A percentile compares a stretch with the other conserved stretches of the same genome.
These are phyloP conservation scores for Ectropis grisescens DNA, from an alignment of 1,140 invertebrate genomes.

Conservation along the genomic window DNA sequence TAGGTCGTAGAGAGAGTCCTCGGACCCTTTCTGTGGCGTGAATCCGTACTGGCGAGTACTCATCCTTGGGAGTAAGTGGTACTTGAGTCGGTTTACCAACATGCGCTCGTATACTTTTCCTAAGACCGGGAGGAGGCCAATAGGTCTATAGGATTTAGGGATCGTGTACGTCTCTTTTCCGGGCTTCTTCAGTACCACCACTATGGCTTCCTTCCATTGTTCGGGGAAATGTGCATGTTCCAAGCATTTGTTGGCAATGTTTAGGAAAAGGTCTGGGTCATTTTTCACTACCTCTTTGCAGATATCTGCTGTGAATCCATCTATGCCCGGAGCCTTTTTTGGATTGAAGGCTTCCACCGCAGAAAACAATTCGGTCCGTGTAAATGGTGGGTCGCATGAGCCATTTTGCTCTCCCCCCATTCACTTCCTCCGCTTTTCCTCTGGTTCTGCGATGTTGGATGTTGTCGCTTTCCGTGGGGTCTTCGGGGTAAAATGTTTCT, in stretches of 20 bases:
- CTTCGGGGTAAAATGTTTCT: not conserved
- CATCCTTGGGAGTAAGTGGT: too few species aligned
- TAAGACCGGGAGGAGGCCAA: too few species aligned
- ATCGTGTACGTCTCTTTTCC: too few species aligned
- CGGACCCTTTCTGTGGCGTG: not conserved
- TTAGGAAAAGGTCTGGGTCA: not conserved
- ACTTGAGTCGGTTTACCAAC: too few species aligned
- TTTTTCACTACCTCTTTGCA: not conserved
- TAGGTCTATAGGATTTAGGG: too few species aligned
- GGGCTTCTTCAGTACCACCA: too few species aligned
- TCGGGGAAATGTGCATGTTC: too few species aligned
- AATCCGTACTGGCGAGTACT: too few species aligned
- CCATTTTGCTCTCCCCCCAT: not conserved
- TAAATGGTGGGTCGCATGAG: constrained; percentile 3
- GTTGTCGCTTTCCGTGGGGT: not conserved
- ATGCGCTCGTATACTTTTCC: too few species aligned
- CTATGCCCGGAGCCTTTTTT: constrained; percentile 14
- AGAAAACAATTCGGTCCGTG: not conserved
- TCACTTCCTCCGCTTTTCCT: not conserved
- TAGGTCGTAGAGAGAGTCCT: constrained; percentile 1
- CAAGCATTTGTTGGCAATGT: too few species aligned
- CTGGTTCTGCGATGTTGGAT: constrained; percentile 2
- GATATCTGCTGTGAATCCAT: constrained; percentile 6
- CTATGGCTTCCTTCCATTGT: too few species aligned
- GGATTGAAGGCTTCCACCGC: constrained; percentile 7